Conservation (phyloP, 1,140 invertebrate species). For the Homarus americanus region DNA sequence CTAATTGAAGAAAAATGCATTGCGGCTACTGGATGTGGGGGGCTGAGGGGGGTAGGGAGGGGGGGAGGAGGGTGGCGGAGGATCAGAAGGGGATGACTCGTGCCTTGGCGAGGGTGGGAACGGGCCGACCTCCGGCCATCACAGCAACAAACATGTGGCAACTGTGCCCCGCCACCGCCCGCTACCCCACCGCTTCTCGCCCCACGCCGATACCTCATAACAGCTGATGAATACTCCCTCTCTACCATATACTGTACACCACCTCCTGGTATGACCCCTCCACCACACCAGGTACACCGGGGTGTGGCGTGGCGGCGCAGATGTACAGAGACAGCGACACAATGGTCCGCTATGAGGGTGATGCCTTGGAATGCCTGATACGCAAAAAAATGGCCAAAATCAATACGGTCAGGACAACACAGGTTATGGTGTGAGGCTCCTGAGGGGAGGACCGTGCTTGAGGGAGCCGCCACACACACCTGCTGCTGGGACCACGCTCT, state of each 20-base stretch:
- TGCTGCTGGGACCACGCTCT: no score
- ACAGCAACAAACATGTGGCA: conserved; percentile 62
- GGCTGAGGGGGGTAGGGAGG: not conserved
- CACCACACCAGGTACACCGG: not conserved
- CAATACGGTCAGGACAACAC: conserved; percentile 55
- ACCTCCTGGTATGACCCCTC: no score
- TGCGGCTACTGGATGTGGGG: conserved; percentile 4
- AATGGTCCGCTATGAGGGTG: not conserved
- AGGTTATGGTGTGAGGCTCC: conserved; percentile 38
- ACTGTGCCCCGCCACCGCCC: conserved; percentile 14
- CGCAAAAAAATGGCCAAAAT: conserved; percentile 61
- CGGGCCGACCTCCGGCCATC: conserved; percentile 12
- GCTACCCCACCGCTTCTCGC: conserved; percentile 24
- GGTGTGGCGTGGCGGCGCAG: not conserved
- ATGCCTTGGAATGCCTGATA: conserved; percentile 52
- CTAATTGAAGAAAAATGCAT: conserved; percentile 50
- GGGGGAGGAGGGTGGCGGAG: not conserved
- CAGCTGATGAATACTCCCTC: conserved; percentile 10
- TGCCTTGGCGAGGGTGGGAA: not conserved
- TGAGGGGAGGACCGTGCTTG: not conserved
- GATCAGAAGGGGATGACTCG: conserved; percentile 22
- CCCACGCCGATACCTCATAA: conserved; percentile 36
- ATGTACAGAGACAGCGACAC: not conserved
- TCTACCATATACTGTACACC: not conserved
- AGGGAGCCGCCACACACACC: not conserved